Evolutionary conservation across 2,113 vertebrate species (phyloP), one percentile per base, ranked within the genome.

Genomic region (Salvelinus alpinus): DNA sequence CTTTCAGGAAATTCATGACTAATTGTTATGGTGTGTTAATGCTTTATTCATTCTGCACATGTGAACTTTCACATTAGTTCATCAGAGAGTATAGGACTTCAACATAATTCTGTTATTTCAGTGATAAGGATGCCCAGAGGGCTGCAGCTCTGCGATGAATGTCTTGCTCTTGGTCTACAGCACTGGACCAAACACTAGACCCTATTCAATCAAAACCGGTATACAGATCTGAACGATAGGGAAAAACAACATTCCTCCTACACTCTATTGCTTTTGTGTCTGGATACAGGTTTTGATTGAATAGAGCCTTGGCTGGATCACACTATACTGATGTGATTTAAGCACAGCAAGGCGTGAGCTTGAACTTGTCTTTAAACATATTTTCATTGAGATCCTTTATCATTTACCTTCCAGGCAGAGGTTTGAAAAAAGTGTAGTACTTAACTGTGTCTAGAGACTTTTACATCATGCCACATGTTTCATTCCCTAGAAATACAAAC

Each of bases 141-240:
- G 22, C 73, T 51, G 0, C 48, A 74, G 79, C 85, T 87, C 90
- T 88, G 79, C 79, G 51, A 85, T 89, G 83, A 86, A 88, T 86
- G 68, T 20, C 47, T 65, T 77, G 74, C 78, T 76, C 84, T 88
- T 80, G 81, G 48, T 89, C 88, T 64, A 80, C 89, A 91, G 86
- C 84, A 85, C 81, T 78, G 83, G 79, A 85, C 84, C 86, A 85
- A 74, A 80, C 86, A 85, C 78, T 90, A 89, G 90, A 89, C 90
- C 91, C 81, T 89, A 83, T 88, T 90, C 85, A 90, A 87, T 92
- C 84, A 88, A 89, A 86, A 80, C 84, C 80, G 82, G 80, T 65
- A 85, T 85, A 84, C 88, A 92, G 89, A 90, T 89, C 85, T 88
- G 89, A 83, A 51, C 70, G 88, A 88, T 91, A 86, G 90, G 82